Conservation (phyloP, 2,888 invertebrate species). For the Stomorhina lunata region DNA sequence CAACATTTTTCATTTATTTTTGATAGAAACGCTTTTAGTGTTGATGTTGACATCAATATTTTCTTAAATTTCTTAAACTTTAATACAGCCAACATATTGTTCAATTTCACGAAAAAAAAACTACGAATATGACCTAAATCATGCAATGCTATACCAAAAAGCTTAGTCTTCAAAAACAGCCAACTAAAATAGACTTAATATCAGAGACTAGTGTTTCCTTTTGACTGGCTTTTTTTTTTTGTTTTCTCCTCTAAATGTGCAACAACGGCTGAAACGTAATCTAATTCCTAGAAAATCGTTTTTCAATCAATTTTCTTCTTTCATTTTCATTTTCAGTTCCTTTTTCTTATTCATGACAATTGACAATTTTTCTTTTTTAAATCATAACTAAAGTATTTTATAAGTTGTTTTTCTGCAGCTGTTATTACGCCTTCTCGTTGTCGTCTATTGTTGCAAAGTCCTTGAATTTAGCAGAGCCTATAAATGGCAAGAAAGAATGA, state of each 20-base stretch:
- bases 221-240: neutral
- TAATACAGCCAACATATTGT: constrained; percentile 38
- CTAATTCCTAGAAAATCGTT: neutral
- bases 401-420: constrained; percentile 14
- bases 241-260: neutral
- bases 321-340: neutral
- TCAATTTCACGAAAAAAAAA: neutral
- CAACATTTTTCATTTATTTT: constrained; percentile 49
- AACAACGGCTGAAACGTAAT: neutral
- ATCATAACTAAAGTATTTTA: neutral
- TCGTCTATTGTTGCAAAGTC: constrained; percentile 10
- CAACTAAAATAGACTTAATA: neutral
- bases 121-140: constrained; percentile 25
- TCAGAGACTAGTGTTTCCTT: neutral
- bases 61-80: constrained; percentile 19
- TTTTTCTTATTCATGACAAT: neutral
- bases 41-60: constrained; percentile 49
- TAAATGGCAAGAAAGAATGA: constrained; percentile 6
- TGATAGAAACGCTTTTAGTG: neutral
- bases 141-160: constrained; percentile 5
- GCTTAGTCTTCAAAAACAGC: neutral
- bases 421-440: neutral
- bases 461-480: too few species aligned
- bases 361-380: constrained; percentile 2
- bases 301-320: neutral